A percentile compares a stretch with the other conserved stretches of the same genome.
These are phyloP conservation scores for Polyploca ridens DNA, from an alignment of 2,888 invertebrate species.

Conservation along the genomic window DNA sequence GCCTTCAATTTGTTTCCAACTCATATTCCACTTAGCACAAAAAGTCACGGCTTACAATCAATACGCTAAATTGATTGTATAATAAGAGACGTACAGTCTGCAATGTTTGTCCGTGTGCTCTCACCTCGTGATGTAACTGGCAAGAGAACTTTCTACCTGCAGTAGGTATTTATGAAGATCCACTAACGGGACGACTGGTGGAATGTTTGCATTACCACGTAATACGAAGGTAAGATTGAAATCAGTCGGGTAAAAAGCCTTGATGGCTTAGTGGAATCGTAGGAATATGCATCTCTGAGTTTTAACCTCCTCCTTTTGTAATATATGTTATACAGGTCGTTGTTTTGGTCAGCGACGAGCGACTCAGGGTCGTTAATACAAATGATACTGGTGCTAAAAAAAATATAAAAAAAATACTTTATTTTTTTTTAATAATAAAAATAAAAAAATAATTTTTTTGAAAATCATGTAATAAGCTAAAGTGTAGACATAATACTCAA, in stretches of 20 bases:
- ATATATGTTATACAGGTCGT: too few species aligned
- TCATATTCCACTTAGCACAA: neutral
- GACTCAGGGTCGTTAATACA: too few species aligned
- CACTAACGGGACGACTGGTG: constrained; percentile 10
- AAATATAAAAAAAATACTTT: too few species aligned
- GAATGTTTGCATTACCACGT: neutral
- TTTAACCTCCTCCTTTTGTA: too few species aligned
- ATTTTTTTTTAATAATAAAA: too few species aligned
- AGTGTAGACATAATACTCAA: too few species aligned
- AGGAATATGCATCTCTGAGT: too few species aligned
- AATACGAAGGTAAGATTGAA: neutral
- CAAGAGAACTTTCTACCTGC: constrained; percentile 39
- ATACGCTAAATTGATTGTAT: constrained; percentile 49
- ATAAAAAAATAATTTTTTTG: too few species aligned
- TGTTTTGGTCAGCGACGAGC: too few species aligned
- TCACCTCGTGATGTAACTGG: constrained; percentile 35
- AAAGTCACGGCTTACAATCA: constrained; percentile 7
- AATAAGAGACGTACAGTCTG: constrained; percentile 34
- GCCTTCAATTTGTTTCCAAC: neutral
- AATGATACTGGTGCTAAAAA: too few species aligned
- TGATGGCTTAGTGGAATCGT: neutral
- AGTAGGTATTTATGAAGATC: constrained; percentile 23
- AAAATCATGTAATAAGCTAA: too few species aligned
- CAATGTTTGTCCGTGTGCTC: constrained; percentile 44
- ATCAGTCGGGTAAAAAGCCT: too few species aligned